These are phyloP conservation scores for Morelia viridis DNA, from an alignment of 2,797 vertebrate species.

Conservation along the genomic window DNA sequence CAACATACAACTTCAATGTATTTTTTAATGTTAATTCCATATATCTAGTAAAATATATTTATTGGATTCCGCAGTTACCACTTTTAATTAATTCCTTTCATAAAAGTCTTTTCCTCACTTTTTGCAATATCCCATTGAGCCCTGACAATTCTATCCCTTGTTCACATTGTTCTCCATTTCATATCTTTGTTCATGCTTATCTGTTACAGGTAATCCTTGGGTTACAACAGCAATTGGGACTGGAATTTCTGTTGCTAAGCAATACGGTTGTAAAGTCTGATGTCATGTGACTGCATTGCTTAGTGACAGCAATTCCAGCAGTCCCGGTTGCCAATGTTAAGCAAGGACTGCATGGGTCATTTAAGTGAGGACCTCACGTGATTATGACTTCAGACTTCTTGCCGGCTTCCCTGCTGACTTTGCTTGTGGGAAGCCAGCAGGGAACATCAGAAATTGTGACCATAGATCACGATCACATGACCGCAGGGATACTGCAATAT, in stretches of 20 bases:
- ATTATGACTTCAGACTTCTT: background rate
- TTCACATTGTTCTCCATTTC: background rate
- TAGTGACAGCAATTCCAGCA: background rate
- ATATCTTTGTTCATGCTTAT: background rate
- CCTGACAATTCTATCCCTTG: background rate
- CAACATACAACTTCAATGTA: background rate
- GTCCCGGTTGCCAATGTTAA: background rate
- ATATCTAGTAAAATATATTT: conserved; percentile 18
- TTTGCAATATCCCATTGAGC: background rate
- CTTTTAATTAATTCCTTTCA: background rate
- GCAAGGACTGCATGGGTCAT: too few relatives aligned
- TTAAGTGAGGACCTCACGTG: background rate
- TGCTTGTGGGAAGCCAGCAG: background rate
- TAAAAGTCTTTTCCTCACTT: background rate
- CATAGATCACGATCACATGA: background rate
- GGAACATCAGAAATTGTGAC: background rate
- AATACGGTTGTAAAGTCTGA: background rate
- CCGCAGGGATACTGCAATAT: background rate
- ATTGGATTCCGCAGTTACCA: background rate
- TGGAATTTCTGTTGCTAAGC: background rate
- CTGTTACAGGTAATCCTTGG: background rate
- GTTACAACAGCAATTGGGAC: background rate
- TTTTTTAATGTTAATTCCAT: conserved; percentile 24
- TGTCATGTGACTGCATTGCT: background rate
- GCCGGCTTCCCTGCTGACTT: background rate